phyloP scores from a whole-genome alignment of 2,797 vertebrate genomes.

The Anolis apletophallus region DNA sequence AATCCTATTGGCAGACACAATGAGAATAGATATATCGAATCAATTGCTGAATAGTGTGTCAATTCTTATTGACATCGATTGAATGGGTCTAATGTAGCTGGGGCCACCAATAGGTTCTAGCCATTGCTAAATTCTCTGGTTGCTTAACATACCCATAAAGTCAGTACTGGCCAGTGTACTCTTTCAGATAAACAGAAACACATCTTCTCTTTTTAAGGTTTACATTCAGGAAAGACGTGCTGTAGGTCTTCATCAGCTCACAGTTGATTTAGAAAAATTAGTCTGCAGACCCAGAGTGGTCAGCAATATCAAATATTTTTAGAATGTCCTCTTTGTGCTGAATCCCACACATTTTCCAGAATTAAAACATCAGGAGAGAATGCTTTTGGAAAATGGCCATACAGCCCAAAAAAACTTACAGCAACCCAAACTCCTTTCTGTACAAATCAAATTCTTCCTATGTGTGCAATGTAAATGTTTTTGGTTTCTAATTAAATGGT shows the following conservation, averaged over 20 bases:
- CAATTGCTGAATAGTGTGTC: too few relatives aligned
- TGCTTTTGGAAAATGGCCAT: too few relatives aligned
- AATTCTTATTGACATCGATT: too few relatives aligned
- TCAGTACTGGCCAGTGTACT: background rate
- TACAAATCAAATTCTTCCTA: constrained; percentile 12
- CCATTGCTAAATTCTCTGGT: too few relatives aligned
- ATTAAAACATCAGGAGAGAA: background rate
- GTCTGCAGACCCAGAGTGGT: constrained; percentile 29
- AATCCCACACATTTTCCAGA: constrained; percentile 4
- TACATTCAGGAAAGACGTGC: constrained; percentile 27
- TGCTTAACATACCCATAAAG: too few relatives aligned
- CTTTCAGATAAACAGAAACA: background rate
- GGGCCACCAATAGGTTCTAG: too few relatives aligned
- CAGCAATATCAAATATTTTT: constrained; percentile 6
- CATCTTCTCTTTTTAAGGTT: constrained; percentile 18
- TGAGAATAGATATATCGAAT: too few relatives aligned
- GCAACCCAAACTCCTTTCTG: background rate
- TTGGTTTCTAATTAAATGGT: constrained; percentile 42
- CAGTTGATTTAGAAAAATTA: background rate
- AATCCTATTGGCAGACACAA: too few relatives aligned
- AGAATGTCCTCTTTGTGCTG: background rate
- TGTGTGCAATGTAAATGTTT: constrained; percentile 16
- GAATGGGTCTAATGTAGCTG: too few relatives aligned
- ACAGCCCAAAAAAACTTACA: too few relatives aligned
- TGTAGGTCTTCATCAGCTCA: constrained; percentile 19